Percentiles rank a stretch among this genome's conserved stretches.
These are phyloP conservation scores for Ernsta delagoae DNA, from an alignment of 2,888 invertebrate species.

Conservation along the genomic window DNA sequence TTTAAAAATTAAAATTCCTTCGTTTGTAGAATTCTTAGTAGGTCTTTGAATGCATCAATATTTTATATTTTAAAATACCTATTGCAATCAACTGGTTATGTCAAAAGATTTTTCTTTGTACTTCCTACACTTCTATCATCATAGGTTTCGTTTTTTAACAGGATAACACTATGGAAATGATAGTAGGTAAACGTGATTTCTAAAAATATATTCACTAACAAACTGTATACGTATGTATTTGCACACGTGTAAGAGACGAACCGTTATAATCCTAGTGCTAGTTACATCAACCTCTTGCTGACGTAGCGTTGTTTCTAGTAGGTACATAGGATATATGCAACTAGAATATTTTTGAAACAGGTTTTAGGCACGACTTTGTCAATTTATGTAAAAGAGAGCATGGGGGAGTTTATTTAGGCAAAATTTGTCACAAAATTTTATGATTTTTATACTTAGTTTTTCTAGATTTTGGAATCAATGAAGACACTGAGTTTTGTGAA, in stretches of 20 bases:
- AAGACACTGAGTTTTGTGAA: too few relatives aligned
- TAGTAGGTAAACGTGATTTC: background rate
- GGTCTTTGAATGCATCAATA: background rate
- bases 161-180: background rate
- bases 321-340: background rate
- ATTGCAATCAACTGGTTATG: background rate
- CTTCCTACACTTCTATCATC: too few relatives aligned
- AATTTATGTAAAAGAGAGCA: too few relatives aligned
- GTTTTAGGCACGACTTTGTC: too few relatives aligned
- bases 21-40: background rate
- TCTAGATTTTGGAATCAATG: too few relatives aligned
- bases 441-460: too few relatives aligned
- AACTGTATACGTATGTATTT: background rate
- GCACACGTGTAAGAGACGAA: background rate
- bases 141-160: background rate
- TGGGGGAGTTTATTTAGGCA: too few relatives aligned
- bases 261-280: background rate
- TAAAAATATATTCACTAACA: background rate
- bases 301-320: background rate
- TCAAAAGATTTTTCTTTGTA: background rate
- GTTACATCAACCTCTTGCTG: background rate
- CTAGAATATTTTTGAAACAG: too few relatives aligned
- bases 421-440: too few relatives aligned
- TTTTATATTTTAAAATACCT: background rate
- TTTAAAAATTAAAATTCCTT: background rate